Evolutionary conservation across 2,888 invertebrate species (phyloP), one percentile per base, ranked within the genome.

Genomic region (Philopedon plagiatum): DNA sequence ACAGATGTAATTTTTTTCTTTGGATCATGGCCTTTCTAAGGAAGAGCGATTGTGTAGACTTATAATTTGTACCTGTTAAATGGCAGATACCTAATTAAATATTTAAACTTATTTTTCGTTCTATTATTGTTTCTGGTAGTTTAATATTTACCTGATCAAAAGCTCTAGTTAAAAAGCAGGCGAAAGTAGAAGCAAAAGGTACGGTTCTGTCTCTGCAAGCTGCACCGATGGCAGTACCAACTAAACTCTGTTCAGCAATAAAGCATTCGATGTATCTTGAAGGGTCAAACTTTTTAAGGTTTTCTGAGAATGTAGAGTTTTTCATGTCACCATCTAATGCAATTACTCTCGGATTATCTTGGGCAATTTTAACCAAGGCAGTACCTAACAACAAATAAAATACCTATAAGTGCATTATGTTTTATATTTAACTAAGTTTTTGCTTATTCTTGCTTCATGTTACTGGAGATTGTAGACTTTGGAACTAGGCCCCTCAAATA

Each of bases 211-310:
- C 93, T 76, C 99, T 90, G 83, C 97, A 97, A 15, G 95, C 95
- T 64, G 95, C 94, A 21, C 99, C 99, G 78, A 97, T 96, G 0
- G 96, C 98, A 70, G 98, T 97, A 57, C 97, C 97, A 74, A 96
- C 97, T 83, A 98, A 87, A 88, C 98, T 99, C 88, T 99, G 99
- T 85, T 99, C 99, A 70, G 99, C 99, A 83, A 99, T 99, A 88
- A 94, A 99, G 85, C 99, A 98, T 87, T 99, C 99, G 78, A 99
- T 92, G 87, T 94, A 98, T 76, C 95, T 91, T 61, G 88, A 87
- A 0, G 92, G 89, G 79, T 88, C 88, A 26, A 87, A 92, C 78
- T 93, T 91, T 84, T 93, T 94, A 76, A 99, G 90, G 83, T 95
- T 97, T 80, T 97, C 96, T 13, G 99, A 94, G 87, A 91, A 99